Percentiles rank a stretch among this genome's conserved stretches.
Evolutionary conservation across 2,113 vertebrate genomes (phyloP).

Genomic region (Rhinopithecus roxellana): DNA sequence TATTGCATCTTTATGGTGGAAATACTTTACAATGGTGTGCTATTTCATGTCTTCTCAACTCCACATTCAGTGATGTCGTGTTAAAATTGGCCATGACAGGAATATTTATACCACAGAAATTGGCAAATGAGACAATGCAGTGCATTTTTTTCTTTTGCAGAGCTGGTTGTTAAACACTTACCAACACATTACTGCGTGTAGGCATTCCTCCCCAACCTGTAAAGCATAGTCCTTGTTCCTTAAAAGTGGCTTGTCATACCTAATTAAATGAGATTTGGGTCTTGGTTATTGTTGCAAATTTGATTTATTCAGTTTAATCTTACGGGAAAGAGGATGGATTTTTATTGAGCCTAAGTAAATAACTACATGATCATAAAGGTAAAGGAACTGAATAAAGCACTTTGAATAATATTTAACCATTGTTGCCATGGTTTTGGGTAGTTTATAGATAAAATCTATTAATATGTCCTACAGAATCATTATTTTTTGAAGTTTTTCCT

Average conservation of each 20-base stretch:
- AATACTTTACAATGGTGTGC: neutral
- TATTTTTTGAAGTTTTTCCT: neutral
- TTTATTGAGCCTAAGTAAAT: conserved; percentile 12
- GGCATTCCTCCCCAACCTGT: neutral
- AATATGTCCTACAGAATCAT: neutral
- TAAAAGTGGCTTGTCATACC: neutral
- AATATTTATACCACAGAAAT: neutral
- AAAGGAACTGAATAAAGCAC: neutral
- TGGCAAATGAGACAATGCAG: neutral
- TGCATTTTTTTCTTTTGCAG: neutral
- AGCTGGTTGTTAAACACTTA: neutral
- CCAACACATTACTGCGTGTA: neutral
- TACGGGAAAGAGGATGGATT: neutral
- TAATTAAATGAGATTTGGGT: neutral
- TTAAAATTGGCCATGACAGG: neutral
- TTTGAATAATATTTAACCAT: conserved; percentile 3
- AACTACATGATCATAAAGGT: neutral
- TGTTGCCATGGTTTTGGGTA: conserved; percentile 4
- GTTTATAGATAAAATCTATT: neutral
- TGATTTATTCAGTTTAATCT: conserved; percentile 15
- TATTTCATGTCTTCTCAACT: neutral
- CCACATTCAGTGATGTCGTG: neutral
- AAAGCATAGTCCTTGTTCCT: neutral
- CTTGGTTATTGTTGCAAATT: neutral
- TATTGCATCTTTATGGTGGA: neutral